Conservation (phyloP, 2,888 invertebrate genomes). For the Pseudolycoriella hygida region DNA sequence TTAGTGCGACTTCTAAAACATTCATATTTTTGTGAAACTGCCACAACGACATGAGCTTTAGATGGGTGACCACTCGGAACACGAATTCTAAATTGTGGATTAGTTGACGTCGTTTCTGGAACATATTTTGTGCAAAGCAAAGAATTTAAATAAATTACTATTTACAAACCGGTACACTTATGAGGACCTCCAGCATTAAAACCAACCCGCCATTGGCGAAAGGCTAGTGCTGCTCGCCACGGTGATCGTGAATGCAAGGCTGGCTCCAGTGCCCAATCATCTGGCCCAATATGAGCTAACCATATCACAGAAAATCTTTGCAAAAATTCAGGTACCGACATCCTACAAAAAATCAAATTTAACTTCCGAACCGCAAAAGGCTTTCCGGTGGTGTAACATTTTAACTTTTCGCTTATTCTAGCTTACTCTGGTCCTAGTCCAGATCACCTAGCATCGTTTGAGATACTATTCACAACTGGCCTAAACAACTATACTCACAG, state of each 20-base stretch:
- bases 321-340: conserved; percentile 15
- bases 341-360: conserved; percentile 9
- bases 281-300: conserved; percentile 58
- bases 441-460: too few relatives aligned
- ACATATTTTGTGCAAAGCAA: conserved; percentile 12
- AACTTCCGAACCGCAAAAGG: too few relatives aligned
- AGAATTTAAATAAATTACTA: background rate
- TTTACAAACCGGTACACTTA: conserved; percentile 30
- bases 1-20: conserved; percentile 24
- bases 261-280: conserved; percentile 46
- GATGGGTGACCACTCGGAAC: conserved; percentile 38
- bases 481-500: too few relatives aligned
- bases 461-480: too few relatives aligned
- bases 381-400: too few relatives aligned
- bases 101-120: conserved; percentile 44
- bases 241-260: conserved; percentile 45
- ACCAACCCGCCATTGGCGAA: conserved; percentile 46
- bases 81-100: conserved; percentile 53
- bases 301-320: conserved; percentile 15
- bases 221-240: conserved; percentile 50
- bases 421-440: too few relatives aligned
- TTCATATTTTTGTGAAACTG: conserved; percentile 49
- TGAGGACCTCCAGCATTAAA: conserved; percentile 57
- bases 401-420: too few relatives aligned
- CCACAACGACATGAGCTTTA: conserved; percentile 55